These are phyloP conservation scores for Pardalotus punctatus DNA, from an alignment of 2,113 vertebrate genomes.

Conservation along the genomic window DNA sequence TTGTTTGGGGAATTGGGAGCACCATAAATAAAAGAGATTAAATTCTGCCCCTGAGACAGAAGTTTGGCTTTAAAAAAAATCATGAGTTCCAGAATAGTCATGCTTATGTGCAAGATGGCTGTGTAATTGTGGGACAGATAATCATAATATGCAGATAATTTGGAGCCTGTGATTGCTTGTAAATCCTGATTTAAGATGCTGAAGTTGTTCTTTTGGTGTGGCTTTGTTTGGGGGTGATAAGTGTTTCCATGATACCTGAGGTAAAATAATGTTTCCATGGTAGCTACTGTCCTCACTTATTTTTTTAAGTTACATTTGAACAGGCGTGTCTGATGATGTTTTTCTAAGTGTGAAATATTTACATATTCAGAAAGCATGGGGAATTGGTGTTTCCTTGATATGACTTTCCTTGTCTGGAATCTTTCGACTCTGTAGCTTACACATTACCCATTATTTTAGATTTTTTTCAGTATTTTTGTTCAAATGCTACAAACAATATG, in stretches of 20 bases:
- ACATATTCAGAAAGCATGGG: not conserved
- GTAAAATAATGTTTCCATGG: not conserved
- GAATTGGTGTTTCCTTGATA: not conserved
- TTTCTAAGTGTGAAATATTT: not conserved
- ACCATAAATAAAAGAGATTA: conserved; percentile 75
- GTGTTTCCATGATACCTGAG: not conserved
- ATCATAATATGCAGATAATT: not conserved
- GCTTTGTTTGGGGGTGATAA: not conserved
- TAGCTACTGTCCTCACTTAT: not conserved
- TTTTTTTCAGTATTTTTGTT: not conserved
- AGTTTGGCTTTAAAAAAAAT: conserved; percentile 2
- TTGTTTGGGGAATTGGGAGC: conserved; percentile 64
- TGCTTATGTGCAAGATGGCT: not conserved
- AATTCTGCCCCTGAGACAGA: conserved; percentile 53
- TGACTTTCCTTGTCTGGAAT: not conserved
- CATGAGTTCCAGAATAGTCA: not conserved
- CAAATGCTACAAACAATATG: not conserved
- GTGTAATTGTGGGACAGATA: not conserved
- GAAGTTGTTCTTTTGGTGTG: not conserved
- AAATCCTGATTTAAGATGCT: not conserved
- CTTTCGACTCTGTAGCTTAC: not conserved
- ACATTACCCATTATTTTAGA: not conserved
- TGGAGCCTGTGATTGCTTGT: not conserved
- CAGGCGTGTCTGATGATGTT: not conserved
- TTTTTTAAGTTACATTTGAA: not conserved